Evolutionary conservation across 2,888 invertebrate genomes (phyloP), one percentile per base, ranked within the genome.

Genomic region (Drosophila testacea): DNA sequence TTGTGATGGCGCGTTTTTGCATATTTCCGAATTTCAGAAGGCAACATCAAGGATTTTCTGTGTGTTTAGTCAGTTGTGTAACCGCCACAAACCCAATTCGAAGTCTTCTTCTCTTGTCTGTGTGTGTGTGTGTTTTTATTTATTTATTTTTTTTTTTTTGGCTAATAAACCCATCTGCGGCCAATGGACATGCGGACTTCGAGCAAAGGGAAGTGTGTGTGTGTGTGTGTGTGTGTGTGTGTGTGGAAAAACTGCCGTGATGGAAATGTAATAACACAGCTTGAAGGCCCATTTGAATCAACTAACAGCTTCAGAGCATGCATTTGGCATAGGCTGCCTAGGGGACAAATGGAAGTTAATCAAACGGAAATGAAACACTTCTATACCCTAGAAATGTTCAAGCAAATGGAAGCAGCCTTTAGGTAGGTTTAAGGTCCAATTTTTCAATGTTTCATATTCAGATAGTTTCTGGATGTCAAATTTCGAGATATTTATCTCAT

Each of bases 181-280:
- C 13, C 36, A 57, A 36, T 47, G 57, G 36, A 27, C 27, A 46
- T 36, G 38, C 38, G 57, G 46, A 11, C 36, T 38, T 28, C 38
- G 57, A 27, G 27, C 27, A 46, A 28, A 9, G 55, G 9, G 6
- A 44, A 22, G 42, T 44, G 42, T 16, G 22, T 22, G 22, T 27
- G 30, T 7, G 30, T 30, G 47, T 47, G 30, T 30, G 28, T 2
- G 46, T n/a, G n/a, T 30, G 6, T 4, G 30, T 7, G 30, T 30
- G 16, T 7, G 11, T 6, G 13, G 13, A 16, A n/a, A 27, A 11
- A 22, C 11, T 16, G 56, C 63, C 44, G 48, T 61, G 61, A 52
- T 36, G 63, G n/a, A 51, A 64, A 68, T 54, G 73, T 73, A 73
- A 73, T 73, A 73, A 73, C 39, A 68, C 41, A 42, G 46, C 16